Evolutionary conservation across 2,113 vertebrate genomes (phyloP).

Genomic region (Odontophorus gujanensis): DNA sequence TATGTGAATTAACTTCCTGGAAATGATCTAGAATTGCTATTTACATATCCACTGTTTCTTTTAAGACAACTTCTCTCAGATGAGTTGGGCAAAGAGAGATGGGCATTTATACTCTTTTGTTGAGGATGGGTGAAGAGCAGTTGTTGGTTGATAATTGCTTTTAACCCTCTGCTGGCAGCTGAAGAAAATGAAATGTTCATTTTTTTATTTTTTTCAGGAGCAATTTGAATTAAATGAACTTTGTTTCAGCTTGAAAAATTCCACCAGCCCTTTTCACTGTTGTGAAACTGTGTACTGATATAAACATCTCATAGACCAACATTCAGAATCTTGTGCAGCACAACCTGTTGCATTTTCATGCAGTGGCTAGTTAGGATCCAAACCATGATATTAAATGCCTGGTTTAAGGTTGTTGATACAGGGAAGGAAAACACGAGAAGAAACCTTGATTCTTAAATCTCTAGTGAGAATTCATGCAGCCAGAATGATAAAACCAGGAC

Average conservation of each 20-base stretch:
- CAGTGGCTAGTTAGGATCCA: background rate
- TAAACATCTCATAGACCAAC: background rate
- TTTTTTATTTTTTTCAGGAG: background rate
- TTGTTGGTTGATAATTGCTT: background rate
- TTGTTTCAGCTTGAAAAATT: background rate
- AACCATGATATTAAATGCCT: background rate
- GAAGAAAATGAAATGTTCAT: background rate
- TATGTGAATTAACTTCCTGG: background rate
- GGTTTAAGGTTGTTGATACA: background rate
- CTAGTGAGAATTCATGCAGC: background rate
- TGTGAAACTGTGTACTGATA: background rate
- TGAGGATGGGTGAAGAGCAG: background rate
- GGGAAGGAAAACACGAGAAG: background rate
- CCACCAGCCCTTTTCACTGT: background rate
- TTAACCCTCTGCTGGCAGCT: background rate
- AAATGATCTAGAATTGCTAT: background rate
- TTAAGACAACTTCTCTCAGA: background rate
- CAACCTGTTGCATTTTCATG: background rate
- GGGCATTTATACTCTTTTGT: background rate
- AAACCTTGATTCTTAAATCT: background rate
- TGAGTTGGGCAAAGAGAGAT: background rate
- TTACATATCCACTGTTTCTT: background rate
- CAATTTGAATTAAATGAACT: background rate
- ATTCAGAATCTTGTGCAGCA: background rate
- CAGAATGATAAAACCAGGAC: background rate